Evolutionary conservation across 2,797 vertebrate genomes (phyloP), one percentile per base, ranked within the genome.

Genomic region (Xenopus petersii): DNA sequence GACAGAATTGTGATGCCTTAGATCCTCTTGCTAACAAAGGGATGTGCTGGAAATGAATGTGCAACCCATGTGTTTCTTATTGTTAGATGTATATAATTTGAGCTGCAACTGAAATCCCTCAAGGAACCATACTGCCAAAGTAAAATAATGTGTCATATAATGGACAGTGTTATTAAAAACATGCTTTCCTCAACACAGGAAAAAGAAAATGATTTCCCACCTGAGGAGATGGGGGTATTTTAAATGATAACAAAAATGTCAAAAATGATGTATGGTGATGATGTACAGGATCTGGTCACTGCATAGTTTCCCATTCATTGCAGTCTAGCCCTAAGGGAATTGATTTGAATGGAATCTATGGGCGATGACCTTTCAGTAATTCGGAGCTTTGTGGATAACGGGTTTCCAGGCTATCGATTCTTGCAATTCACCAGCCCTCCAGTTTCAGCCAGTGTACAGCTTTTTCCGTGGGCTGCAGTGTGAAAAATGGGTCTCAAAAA

Each of bases 81-180:
- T 60, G 58, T 24, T 60, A 36, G 60, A 63, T 36, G 26, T 13
- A 12, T 63, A 33, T 15, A 12, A 63, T 33, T 63, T 63, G 60
- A 63, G 30, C 26, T 63, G 60, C 10, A 33, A 15, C 2, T 13
- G 60, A 33, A 33, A 33, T 33, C 60, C 24, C 60, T 36, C 7
- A 15, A 15, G 30, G 36, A 33, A 33, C 17, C 24, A 61, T 17
- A 30, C 24, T 61, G 59, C 12, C 17, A 61, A 61, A 58, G 55
- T 3, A 61, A 61, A 61, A 24, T 61, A 13, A 61, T 61, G 26
- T 61, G 59, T 61, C 17, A 30, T 24, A 26, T 61, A 61, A 61
- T 61, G 59, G 59, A 21, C 59, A 61, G 33, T 36, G 33, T 36
- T 13, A 63, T 33, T 33, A 36, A 16, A 16, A 16, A 56, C 1